A percentile compares a stretch with the other conserved stretches of the same genome.
Conservation (phyloP, 1,140 invertebrate genomes). For the Phthorimaea operculella region DNA sequence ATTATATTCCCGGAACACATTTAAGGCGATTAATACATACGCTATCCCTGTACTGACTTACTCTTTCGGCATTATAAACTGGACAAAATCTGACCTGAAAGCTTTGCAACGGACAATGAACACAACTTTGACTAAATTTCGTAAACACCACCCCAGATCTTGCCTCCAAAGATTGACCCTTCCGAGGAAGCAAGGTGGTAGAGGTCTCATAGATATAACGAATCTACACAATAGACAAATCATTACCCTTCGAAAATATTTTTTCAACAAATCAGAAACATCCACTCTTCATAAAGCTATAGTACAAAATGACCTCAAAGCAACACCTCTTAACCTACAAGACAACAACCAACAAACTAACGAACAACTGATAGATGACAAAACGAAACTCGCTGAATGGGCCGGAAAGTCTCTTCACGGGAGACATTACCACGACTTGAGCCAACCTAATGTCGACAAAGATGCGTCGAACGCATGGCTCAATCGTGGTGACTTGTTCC, state of each 20-base stretch:
- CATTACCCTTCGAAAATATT: background rate
- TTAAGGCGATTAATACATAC: conserved; percentile 10
- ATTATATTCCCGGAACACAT: conserved; percentile 6
- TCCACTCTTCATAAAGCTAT: background rate
- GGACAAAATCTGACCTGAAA: conserved; percentile 8
- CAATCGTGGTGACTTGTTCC: no score
- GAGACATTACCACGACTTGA: no score
- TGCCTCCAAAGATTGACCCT: conserved; percentile 4
- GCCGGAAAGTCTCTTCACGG: no score
- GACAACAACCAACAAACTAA: no score
- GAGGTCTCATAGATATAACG: background rate
- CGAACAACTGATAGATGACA: no score
- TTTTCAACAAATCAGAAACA: background rate
- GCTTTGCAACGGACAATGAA: conserved; percentile 1
- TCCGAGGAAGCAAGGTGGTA: conserved; percentile 1
- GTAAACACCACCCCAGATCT: conserved; percentile 8
- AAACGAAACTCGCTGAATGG: no score
- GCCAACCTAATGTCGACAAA: no score
- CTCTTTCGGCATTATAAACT: conserved; percentile 11
- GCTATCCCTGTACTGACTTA: conserved; percentile 7
- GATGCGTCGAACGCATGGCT: no score
- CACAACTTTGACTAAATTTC: conserved; percentile 4
- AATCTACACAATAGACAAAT: conserved; percentile 6
- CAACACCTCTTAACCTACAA: background rate
- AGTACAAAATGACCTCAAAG: background rate